Evolutionary conservation across 2,797 vertebrate species (phyloP).

Genomic region (Apogon hyalosoma): DNA sequence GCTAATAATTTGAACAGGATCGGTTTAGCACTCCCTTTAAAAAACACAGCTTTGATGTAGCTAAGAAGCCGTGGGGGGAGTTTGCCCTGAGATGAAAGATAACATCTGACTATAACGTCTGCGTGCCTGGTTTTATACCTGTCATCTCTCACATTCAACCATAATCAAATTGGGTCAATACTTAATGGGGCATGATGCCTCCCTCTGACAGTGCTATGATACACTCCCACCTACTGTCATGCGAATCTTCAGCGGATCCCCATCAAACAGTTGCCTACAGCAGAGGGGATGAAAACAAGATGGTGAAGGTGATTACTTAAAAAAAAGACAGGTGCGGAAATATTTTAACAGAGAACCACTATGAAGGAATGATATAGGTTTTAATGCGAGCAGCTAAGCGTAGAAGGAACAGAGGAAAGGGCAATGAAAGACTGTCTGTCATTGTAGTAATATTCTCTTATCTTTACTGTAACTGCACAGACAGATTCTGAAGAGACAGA

Average conservation of each 20-base stretch:
- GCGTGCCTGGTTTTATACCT: constrained; percentile 56
- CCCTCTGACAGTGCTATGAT: constrained; percentile 34
- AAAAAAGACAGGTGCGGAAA: not conserved
- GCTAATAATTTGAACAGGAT: constrained; percentile 57
- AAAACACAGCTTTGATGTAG: constrained; percentile 69
- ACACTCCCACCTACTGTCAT: constrained; percentile 16
- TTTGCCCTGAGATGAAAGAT: constrained; percentile 70
- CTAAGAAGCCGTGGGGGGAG: constrained; percentile 40
- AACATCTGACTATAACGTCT: constrained; percentile 61
- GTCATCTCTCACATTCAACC: constrained; percentile 62
- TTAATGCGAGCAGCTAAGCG: not conserved
- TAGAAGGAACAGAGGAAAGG: not conserved
- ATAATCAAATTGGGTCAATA: constrained; percentile 61
- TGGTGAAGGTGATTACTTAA: not conserved
- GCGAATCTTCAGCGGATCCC: constrained; percentile 2
- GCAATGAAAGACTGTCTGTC: constrained; percentile 18
- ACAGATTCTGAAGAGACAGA: constrained; percentile 24
- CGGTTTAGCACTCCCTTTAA: constrained; percentile 74
- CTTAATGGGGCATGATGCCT: constrained; percentile 49
- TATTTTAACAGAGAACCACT: not conserved
- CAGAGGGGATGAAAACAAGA: constrained; percentile 7
- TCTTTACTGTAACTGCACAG: constrained; percentile 44
- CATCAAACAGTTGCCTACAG: constrained; percentile 6
- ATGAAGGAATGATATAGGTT: not conserved
- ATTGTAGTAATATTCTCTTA: constrained; percentile 8